These are phyloP conservation scores for Heliconius aoede DNA, from an alignment of 2,888 invertebrate species.

Conservation along the genomic window DNA sequence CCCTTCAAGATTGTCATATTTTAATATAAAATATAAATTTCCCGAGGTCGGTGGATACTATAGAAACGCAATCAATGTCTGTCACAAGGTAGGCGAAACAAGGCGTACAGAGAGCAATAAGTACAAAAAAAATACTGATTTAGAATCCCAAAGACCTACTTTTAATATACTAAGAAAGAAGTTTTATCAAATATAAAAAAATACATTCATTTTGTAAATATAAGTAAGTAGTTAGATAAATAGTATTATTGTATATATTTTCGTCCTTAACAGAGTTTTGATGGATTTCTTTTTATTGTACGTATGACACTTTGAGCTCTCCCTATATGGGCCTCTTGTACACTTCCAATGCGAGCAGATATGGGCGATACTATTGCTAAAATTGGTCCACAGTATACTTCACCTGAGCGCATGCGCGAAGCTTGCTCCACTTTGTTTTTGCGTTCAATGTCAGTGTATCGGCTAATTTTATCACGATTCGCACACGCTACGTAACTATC, in stretches of 20 bases:
- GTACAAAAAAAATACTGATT: no score
- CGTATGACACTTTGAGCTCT: conserved; percentile 46
- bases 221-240: no score
- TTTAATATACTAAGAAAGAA: no score
- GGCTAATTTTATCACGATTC: conserved; percentile 81
- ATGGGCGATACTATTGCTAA: conserved; percentile 65
- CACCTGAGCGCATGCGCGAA: conserved; percentile 75
- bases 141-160: no score
- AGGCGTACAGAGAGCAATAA: no score
- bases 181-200: no score
- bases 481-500: conserved; percentile 74
- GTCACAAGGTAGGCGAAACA: no score
- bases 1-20: no score
- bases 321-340: conserved; percentile 61
- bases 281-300: not conserved
- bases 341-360: conserved; percentile 46
- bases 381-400: conserved; percentile 61
- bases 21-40: not conserved
- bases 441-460: conserved; percentile 83
- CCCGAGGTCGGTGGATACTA: not conserved
- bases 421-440: conserved; percentile 79
- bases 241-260: not conserved
- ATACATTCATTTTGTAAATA: no score
- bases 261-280: not conserved
- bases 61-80: no score